A percentile compares a stretch with the other conserved stretches of the same genome.
phyloP scores from a whole-genome alignment of 2,113 vertebrate species.

The Penelope pileata region DNA sequence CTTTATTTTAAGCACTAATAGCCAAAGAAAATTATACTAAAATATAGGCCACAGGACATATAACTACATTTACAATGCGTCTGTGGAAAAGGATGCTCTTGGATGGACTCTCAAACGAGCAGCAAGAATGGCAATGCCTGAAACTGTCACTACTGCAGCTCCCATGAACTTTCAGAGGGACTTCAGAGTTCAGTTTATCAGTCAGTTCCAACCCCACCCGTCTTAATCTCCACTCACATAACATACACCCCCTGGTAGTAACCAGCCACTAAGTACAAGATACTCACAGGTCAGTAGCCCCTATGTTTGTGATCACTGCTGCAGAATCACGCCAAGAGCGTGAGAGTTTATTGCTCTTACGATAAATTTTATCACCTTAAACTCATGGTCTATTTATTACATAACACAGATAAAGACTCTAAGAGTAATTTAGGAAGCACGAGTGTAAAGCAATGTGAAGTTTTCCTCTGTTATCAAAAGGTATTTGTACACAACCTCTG shows the following conservation, averaged over 20 bases:
- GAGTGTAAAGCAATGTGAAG: neutral
- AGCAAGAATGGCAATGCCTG: neutral
- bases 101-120: neutral
- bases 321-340: neutral
- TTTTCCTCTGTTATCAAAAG: neutral
- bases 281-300: neutral
- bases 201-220: rapidly evolving
- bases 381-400: neutral
- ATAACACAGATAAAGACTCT: neutral
- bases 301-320: neutral
- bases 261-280: neutral
- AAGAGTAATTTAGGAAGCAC: neutral
- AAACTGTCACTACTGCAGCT: neutral
- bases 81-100: neutral
- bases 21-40: neutral
- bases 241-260: neutral
- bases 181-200: neutral
- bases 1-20: neutral
- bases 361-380: neutral
- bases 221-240: neutral
- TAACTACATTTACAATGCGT: neutral
- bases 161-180: neutral
- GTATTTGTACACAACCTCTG: neutral
- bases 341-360: neutral
- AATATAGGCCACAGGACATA: neutral